Conservation (phyloP, 2,797 vertebrate species). For the Alcedo quadribrachys region DNA sequence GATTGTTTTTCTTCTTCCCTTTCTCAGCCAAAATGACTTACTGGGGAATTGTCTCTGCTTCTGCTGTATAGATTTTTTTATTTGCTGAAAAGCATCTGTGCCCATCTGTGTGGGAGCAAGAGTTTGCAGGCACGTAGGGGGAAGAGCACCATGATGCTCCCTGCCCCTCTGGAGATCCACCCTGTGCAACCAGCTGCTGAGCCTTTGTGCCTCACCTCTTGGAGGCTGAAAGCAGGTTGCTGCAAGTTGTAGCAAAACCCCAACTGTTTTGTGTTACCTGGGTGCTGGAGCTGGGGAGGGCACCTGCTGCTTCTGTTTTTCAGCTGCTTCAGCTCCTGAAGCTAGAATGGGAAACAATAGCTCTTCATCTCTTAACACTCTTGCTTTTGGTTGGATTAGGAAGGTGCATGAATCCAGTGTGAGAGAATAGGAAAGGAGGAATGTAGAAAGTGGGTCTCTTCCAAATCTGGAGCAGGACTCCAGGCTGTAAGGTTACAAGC, state of each 20-base stretch:
- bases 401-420: neutral
- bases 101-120: neutral
- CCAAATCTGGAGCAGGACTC: neutral
- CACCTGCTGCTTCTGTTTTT: neutral
- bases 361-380: neutral
- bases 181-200: neutral
- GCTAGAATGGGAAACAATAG: neutral
- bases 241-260: neutral
- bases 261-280: neutral
- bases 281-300: neutral
- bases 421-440: neutral
- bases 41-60: neutral
- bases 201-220: neutral
- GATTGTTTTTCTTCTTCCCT: neutral
- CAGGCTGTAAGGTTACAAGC: neutral
- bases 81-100: neutral
- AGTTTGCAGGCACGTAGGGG: neutral
- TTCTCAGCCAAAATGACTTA: neutral
- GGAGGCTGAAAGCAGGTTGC: neutral
- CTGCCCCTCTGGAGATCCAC: neutral
- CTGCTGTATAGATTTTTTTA: neutral
- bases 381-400: neutral
- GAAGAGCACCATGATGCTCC: rapidly evolving
- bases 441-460: neutral
- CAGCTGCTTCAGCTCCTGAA: neutral